Conservation (phyloP, 2,888 invertebrate species). For the Cyrtodaria siliqua region DNA sequence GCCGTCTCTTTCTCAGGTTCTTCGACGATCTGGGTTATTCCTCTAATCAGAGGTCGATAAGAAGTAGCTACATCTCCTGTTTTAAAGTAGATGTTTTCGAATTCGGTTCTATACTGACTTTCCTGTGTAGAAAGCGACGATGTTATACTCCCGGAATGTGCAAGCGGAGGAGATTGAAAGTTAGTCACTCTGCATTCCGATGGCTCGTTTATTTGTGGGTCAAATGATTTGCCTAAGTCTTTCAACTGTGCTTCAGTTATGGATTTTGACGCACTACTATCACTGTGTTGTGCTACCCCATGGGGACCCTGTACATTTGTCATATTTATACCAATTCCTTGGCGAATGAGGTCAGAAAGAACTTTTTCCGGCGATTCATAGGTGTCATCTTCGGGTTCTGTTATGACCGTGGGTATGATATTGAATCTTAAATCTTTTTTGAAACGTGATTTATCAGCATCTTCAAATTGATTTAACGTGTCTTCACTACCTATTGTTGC, state of each 20-base stretch:
- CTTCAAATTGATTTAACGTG: slow-evolving; percentile 21
- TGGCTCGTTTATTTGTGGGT: background rate
- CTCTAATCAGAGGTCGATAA: slow-evolving; percentile 57
- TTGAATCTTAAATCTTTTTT: slow-evolving; percentile 71
- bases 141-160: background rate
- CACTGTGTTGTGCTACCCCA: background rate
- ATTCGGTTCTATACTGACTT: slow-evolving; percentile 30
- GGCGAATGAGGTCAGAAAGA: slow-evolving; percentile 52
- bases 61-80: slow-evolving; percentile 37
- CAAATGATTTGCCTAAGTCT: too few relatives aligned
- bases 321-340: slow-evolving; percentile 47
- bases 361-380: slow-evolving; percentile 57
- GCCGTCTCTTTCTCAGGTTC: slow-evolving; percentile 58
- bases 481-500: slow-evolving; percentile 66
- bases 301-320: background rate
- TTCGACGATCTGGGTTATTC: slow-evolving; percentile 58
- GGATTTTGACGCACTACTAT: background rate
- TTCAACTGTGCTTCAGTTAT: background rate
- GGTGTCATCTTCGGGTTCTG: slow-evolving; percentile 51
- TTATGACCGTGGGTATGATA: slow-evolving; percentile 63
- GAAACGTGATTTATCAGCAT: slow-evolving; percentile 34
- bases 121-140: background rate
- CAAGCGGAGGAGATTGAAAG: background rate
- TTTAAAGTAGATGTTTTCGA: slow-evolving; percentile 54
- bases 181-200: background rate